These are phyloP conservation scores for Porites lobata DNA, from an alignment of 92 coral and sea anemone genomes.

Conservation along the genomic window DNA sequence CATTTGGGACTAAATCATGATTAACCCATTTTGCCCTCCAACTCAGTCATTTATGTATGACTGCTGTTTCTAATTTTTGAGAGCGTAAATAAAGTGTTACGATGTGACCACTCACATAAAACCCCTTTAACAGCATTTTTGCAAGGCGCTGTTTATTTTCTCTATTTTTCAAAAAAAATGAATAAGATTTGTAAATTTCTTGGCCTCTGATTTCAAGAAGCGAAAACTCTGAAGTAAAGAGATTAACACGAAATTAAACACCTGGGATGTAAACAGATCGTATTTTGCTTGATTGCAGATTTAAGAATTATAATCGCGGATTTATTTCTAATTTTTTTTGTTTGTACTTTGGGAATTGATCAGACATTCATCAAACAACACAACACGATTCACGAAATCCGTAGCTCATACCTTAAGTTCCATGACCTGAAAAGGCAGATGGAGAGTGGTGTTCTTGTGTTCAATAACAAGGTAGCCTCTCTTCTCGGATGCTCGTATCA, in stretches of 20 bases:
- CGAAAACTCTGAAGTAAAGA: too few species aligned
- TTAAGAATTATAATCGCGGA: background rate
- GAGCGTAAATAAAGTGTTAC: too few species aligned
- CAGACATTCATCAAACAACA: background rate
- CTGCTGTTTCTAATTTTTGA: too few species aligned
- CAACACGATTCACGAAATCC: background rate
- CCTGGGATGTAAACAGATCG: background rate
- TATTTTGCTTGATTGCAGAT: background rate
- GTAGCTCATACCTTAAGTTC: constrained; percentile 78
- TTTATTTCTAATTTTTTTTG: background rate
- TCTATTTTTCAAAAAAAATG: too few species aligned
- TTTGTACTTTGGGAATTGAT: too few species aligned
- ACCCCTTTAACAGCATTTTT: too few species aligned
- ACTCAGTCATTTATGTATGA: too few species aligned
- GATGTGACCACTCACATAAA: too few species aligned
- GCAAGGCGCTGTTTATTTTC: too few species aligned
- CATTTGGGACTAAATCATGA: background rate
- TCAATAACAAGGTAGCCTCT: constrained; percentile 92
- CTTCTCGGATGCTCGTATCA: constrained; percentile 90
- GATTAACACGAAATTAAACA: background rate
- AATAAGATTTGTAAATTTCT: too few species aligned
- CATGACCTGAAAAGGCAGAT: constrained; percentile 86
- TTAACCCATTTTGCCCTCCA: too few species aligned
- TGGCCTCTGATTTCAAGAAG: too few species aligned
- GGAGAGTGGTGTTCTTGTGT: constrained; percentile 68